Evolutionary conservation across 2,888 invertebrate species (phyloP), one percentile per base, ranked within the genome.

Genomic region (Clanis bilineata): DNA sequence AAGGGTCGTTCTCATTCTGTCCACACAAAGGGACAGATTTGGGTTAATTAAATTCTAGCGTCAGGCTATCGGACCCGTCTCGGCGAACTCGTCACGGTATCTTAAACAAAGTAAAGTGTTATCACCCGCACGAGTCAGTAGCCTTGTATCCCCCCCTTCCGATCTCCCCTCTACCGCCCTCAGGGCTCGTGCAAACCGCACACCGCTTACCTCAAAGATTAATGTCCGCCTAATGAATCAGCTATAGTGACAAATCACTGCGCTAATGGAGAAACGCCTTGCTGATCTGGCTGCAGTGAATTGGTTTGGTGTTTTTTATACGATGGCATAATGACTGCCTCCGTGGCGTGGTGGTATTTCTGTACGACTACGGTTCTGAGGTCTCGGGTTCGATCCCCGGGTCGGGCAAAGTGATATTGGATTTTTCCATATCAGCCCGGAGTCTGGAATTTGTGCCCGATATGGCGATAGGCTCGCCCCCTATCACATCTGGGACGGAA

Each of bases 31-130:
- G 84, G 85, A 82, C 82, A 80, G 83, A 86, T 85, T 85, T 83
- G 81, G 83, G 86, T 86, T 88, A 86, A 88, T 87, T 86, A 86
- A 85, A 88, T 87, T 88, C 81, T 83, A 81, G 79, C 86, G 86
- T 85, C 78, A 76, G 74, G 80, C 78, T 82, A 84, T 82, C 70
- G 70, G 70, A 73, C 74, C 72, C 71, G 78, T 82, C 78, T 81
- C 70, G 69, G 73, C 66, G 65, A 72, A 80, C 75, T 79, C 80
- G 84, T 85, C 85, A 85, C 79, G 83, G 82, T 76, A 76, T 80
- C 84, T 82, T 84, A 81, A 81, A 83, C 85, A 85, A 85, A 85
- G 83, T 84, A 82, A 81, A 79, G 83, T 79, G 81, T 86, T 86
- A 86, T 86, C 85, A 85, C 77, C 69, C 69, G 76, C 69, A 51